phyloP scores from a whole-genome alignment of 2,113 vertebrate species.

The Cyanocitta stelleri region DNA sequence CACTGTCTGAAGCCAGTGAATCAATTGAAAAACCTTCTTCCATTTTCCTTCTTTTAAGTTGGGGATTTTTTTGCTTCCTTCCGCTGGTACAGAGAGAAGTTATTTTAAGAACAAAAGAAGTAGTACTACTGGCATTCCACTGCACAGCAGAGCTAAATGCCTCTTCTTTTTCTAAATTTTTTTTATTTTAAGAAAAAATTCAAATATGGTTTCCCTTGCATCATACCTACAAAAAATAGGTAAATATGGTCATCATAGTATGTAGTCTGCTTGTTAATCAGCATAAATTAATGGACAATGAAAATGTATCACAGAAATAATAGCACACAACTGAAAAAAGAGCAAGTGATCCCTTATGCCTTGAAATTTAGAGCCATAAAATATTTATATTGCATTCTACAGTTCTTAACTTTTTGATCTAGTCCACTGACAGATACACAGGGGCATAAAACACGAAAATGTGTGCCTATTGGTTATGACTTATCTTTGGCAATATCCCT shows the following conservation, averaged over 20 bases:
- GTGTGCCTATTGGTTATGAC: not conserved
- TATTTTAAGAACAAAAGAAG: conserved; percentile 9
- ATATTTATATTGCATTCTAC: not conserved
- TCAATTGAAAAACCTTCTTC: not conserved
- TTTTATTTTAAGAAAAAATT: not conserved
- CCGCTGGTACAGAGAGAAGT: not conserved
- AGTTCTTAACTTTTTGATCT: not conserved
- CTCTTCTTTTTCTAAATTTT: not conserved
- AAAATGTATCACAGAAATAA: not conserved
- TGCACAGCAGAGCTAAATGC: not conserved
- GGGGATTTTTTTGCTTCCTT: not conserved
- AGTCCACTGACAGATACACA: not conserved
- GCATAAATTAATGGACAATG: not conserved
- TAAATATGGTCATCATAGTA: not conserved
- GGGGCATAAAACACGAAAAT: not conserved
- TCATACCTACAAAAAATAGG: not conserved
- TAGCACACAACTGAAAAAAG: not conserved
- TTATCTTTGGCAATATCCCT: not conserved
- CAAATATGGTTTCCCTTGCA: not conserved
- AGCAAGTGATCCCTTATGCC: not conserved
- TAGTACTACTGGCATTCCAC: not conserved
- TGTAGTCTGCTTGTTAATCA: not conserved
- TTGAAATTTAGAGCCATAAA: not conserved
- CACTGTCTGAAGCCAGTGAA: not conserved
- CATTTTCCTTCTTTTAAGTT: not conserved